Percentiles rank a stretch among this genome's conserved stretches.
Conservation (phyloP, 2,888 invertebrate species). For the Trisateles emortualis region DNA sequence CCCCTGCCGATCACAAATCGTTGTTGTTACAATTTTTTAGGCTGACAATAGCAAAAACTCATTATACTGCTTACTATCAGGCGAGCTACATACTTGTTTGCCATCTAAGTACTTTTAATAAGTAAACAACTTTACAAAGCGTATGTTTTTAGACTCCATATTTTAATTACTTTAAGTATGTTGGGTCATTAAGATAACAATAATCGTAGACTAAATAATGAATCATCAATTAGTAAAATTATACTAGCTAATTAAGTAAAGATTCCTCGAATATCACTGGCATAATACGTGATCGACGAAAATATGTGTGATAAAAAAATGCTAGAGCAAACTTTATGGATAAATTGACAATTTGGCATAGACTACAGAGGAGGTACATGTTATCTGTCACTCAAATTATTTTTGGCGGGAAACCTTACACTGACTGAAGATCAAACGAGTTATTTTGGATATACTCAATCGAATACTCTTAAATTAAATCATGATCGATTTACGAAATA, state of each 20-base stretch:
- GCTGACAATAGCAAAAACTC: too few species aligned
- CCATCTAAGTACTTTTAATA: too few species aligned
- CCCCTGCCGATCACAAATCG: too few species aligned
- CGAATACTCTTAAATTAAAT: conserved; percentile 26
- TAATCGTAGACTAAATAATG: background rate
- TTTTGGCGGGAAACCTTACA: conserved; percentile 15
- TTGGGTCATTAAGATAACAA: background rate
- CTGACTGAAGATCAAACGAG: conserved; percentile 39
- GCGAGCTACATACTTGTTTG: too few species aligned
- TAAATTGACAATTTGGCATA: conserved; percentile 1
- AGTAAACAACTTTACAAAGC: too few species aligned
- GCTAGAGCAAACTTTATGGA: background rate
- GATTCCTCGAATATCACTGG: background rate
- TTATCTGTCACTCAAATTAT: conserved; percentile 26
- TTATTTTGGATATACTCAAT: conserved; percentile 40
- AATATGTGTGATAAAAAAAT: background rate
- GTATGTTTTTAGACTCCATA: background rate
- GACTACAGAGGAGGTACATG: conserved; percentile 6
- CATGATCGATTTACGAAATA: conserved; percentile 23
- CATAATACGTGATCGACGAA: background rate
- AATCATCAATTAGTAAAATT: background rate
- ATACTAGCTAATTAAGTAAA: background rate
- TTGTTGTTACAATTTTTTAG: too few species aligned
- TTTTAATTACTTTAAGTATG: background rate
- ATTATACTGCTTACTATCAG: too few species aligned